Conservation (phyloP, 1,140 invertebrate species). For the Pollicipes pollicipes region DNA sequence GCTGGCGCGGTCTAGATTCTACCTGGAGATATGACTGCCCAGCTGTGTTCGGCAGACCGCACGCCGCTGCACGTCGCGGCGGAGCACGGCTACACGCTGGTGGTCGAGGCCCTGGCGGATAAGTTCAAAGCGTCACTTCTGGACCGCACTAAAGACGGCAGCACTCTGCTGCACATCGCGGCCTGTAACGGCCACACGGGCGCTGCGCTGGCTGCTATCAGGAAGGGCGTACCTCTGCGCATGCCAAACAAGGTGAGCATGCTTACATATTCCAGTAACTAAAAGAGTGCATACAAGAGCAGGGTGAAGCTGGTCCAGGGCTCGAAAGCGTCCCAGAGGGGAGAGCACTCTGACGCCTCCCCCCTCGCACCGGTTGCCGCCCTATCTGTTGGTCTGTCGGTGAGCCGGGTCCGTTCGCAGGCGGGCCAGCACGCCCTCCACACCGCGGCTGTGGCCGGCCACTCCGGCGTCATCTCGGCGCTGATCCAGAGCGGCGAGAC, state of each 20-base stretch:
- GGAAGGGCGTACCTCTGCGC: conserved; percentile 91
- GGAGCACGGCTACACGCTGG: conserved; percentile 79
- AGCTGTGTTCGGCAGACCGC: conserved; percentile 43
- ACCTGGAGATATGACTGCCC: no score
- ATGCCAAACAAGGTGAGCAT: conserved; percentile 83
- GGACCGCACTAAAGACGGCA: conserved; percentile 47
- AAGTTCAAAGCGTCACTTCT: conserved; percentile 91
- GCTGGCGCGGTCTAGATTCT: no score
- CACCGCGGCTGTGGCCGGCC: neutral
- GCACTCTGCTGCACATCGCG: no score
- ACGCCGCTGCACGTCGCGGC: conserved; percentile 92
- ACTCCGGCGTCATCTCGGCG: neutral
- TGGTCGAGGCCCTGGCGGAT: conserved; percentile 87
- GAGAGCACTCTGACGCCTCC: no score
- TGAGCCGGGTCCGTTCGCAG: no score
- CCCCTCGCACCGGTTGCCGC: no score
- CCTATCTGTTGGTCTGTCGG: no score
- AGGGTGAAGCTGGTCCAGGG: no score
- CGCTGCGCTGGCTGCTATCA: conserved; percentile 58
- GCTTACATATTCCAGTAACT: conserved; percentile 14
- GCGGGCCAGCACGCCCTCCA: neutral
- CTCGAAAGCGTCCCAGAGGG: no score
- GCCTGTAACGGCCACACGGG: conserved; percentile 22
- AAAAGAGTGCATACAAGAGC: no score
- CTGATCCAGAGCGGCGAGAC: neutral